Conservation (phyloP, 2,113 vertebrate species). For the Chrysochloris asiatica region DNA sequence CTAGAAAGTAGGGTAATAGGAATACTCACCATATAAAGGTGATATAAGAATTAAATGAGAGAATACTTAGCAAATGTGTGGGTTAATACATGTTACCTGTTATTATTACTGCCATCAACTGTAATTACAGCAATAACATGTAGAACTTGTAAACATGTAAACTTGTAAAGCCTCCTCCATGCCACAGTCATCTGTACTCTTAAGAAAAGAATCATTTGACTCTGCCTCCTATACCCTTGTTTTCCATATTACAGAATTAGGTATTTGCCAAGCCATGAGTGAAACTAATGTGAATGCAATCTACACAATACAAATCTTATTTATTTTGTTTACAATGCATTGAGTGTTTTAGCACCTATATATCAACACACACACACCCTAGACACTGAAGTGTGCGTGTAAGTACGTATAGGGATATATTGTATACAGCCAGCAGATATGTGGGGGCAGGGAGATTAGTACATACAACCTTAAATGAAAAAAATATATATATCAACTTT, state of each 20-base stretch:
- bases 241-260: neutral
- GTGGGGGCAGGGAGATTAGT: neutral
- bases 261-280: neutral
- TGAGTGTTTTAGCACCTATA: neutral
- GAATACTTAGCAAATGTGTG: neutral
- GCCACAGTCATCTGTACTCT: neutral
- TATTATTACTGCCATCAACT: neutral
- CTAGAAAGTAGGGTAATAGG: constrained; percentile 31
- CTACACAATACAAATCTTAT: neutral
- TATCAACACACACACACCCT: neutral
- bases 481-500: constrained; percentile 18
- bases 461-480: neutral
- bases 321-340: neutral
- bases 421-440: neutral
- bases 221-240: neutral
- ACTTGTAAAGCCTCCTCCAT: neutral
- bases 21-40: neutral
- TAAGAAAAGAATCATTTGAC: neutral
- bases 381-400: neutral
- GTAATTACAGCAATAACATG: neutral
- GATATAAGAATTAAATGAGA: neutral
- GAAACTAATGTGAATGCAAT: neutral
- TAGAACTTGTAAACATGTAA: neutral
- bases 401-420: neutral
- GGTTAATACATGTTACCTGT: neutral